Evolutionary conservation across 2,113 vertebrate genomes (phyloP), one percentile per base, ranked within the genome.

Genomic region (Corythoichthys haematopterus): DNA sequence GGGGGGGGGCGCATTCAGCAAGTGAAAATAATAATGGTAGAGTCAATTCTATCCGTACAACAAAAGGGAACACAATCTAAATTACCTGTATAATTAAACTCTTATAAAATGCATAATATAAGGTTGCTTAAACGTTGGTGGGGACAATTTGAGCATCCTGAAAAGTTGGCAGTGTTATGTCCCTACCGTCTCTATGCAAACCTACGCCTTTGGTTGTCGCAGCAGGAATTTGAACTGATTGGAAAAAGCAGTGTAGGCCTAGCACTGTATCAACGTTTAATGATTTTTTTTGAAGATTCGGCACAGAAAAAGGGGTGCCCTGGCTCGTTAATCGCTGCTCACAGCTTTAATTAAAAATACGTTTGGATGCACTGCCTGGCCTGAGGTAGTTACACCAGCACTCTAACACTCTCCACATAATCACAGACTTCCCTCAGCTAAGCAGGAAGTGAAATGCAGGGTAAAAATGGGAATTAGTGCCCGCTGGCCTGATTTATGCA

Each of bases 401-500:
- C 16, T 62, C 40, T 14, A 45, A 62, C 43, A 37, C 43, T 33
- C 43, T 62, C 20, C 20, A 46, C 60, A 46, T 46, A 28, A 62
- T 46, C 60, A 62, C 60, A 14, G 40, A 40, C 2, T 45, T 14
- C 40, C 7, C 40, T 33, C 60, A 14, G 20, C 60, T 33, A 6
- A 62, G 60, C 60, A 62, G 60, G 55, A 62, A 45, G 60, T 47
- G 60, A 62, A 62, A 62, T 46, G 10, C 60, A 6, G 60, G 40
- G 20, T 45, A 62, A 33, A 61, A 61, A 46, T 62, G 43, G 40
- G 60, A 46, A 62, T 62, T 62, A 15, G 60, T 33, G n/a, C 60
- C 40, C 38, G 60, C 60, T 62, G 60, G 60, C 20, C 2, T 62
- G 60, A 62, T 62, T 62, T 46, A 36, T 57, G 35, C 33, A 7